Conservation (phyloP, 2,888 invertebrate species). For the Amblyteles armatorius region DNA sequence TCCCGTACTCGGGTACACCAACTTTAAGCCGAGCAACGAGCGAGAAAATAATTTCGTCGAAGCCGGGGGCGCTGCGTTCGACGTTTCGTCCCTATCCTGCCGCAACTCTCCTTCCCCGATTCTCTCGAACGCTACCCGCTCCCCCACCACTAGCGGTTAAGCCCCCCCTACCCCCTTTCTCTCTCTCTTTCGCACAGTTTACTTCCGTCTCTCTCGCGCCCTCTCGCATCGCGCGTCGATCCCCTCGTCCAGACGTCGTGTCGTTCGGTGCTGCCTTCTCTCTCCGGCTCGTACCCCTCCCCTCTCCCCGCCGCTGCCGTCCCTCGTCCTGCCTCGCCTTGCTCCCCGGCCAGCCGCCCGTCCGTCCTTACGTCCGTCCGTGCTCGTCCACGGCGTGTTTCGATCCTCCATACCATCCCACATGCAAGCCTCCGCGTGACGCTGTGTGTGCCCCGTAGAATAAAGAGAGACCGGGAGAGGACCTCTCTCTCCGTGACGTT, state of each 20-base stretch:
- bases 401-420: slow-evolving; percentile 67
- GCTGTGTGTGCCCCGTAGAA: slow-evolving; percentile 69
- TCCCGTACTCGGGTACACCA: slow-evolving; percentile 9
- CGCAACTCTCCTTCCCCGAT: slow-evolving; percentile 75
- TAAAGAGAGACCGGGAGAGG: neutral
- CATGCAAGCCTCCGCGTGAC: slow-evolving; percentile 76
- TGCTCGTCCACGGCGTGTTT: slow-evolving; percentile 75
- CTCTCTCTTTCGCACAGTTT: slow-evolving; percentile 43
- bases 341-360: slow-evolving; percentile 74
- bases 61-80: slow-evolving; percentile 42
- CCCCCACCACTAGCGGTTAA: slow-evolving; percentile 72
- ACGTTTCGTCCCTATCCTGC: slow-evolving; percentile 78
- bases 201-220: slow-evolving; percentile 41
- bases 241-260: slow-evolving; percentile 54
- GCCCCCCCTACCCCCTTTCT: slow-evolving; percentile 58
- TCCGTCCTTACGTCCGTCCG: slow-evolving; percentile 80
- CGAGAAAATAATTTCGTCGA: neutral
- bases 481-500: slow-evolving; percentile 80
- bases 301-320: slow-evolving; percentile 68
- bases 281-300: slow-evolving; percentile 61
- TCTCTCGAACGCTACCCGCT: slow-evolving; percentile 55
- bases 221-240: slow-evolving; percentile 28
- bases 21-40: slow-evolving; percentile 3
- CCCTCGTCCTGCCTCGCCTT: slow-evolving; percentile 72
- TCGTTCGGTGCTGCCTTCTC: slow-evolving; percentile 58